Evolutionary conservation across 2,888 invertebrate species (phyloP), one percentile per base, ranked within the genome.

Genomic region (Acronicta aceris): DNA sequence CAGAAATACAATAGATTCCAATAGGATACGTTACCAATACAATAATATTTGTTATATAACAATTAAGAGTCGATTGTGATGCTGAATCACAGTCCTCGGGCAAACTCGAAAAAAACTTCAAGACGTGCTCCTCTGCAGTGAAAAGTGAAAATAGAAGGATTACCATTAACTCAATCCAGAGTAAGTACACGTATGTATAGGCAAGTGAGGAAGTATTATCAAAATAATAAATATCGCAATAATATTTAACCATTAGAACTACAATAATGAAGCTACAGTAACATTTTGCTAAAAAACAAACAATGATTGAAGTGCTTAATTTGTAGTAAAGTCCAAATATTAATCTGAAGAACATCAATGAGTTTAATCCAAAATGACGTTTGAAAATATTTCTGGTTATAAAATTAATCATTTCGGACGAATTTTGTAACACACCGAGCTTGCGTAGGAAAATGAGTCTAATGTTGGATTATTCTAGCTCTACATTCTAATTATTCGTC

Each of bases 311-410:
- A 10, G 3, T 16, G 30, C 33, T 47, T 5, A 47, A 47, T 16
- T 47, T 33, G 30, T 33, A 47, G 33, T 47, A 47, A 33, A 47
- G 47, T 0, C 47, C 47, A 1, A 47, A 47, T 12, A 47, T 16
- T 10, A 47, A 27, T 33, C 47, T 47, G 2, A 30, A 12, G 12
- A 4, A 47, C 47, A 47, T 33, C 0, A 27, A n/a, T 38, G 38
- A 38, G 13, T n/a, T 38, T 2, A 38, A 7, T n/a, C n/a, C 13
- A n/a, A 38, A 38, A n/a, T n/a, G n/a, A 13, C 38, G 38, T 38
- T n/a, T 5, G n/a, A 38, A n/a, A 38, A 6, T 38, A n/a, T 38
- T 38, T n/a, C 6, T n/a, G n/a, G 5, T 38, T 38, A n/a, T n/a
- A 38, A n/a, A 38, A 38, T n/a, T 12, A 33, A 33, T n/a, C 38